phyloP scores from a whole-genome alignment of 1,140 invertebrate genomes.

The Magallana gigas region DNA sequence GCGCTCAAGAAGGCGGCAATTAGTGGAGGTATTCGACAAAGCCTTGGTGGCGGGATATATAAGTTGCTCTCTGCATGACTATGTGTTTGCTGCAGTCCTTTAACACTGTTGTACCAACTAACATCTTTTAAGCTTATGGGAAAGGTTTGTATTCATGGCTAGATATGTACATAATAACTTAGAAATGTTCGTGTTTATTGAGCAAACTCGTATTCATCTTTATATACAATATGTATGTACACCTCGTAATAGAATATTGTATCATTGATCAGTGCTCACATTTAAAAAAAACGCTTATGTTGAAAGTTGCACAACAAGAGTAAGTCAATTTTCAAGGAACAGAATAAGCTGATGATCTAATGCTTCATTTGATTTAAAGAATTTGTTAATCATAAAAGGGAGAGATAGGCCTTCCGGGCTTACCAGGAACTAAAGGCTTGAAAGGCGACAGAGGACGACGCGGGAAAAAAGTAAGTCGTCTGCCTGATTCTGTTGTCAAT shows the following conservation, averaged over 20 bases:
- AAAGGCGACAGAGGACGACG: conserved; percentile 90
- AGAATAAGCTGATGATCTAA: background rate
- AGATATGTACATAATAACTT: background rate
- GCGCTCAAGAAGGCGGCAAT: conserved; percentile 17
- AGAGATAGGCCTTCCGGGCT: conserved; percentile 86
- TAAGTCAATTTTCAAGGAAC: background rate
- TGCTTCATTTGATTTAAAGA: background rate
- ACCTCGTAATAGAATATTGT: too few relatives aligned
- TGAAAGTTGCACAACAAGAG: background rate
- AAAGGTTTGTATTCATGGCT: conserved; percentile 7
- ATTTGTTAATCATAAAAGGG: conserved; percentile 62
- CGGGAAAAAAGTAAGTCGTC: conserved; percentile 84
- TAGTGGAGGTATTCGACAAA: conserved; percentile 8
- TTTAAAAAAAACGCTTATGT: background rate
- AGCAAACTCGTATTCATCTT: too few relatives aligned
- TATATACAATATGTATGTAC: too few relatives aligned
- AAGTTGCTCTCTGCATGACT: conserved; percentile 14
- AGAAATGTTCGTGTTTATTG: too few relatives aligned
- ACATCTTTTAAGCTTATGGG: conserved; percentile 2
- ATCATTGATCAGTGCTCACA: too few relatives aligned
- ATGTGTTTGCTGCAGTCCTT: conserved; percentile 25
- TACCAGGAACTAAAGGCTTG: conserved; percentile 87
- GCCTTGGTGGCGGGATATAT: conserved; percentile 7
- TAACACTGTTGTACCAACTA: conserved; percentile 9
- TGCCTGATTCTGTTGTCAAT: background rate